Evolutionary conservation across 1,140 invertebrate genomes (phyloP).

Genomic region (Homalodisca vitripennis): DNA sequence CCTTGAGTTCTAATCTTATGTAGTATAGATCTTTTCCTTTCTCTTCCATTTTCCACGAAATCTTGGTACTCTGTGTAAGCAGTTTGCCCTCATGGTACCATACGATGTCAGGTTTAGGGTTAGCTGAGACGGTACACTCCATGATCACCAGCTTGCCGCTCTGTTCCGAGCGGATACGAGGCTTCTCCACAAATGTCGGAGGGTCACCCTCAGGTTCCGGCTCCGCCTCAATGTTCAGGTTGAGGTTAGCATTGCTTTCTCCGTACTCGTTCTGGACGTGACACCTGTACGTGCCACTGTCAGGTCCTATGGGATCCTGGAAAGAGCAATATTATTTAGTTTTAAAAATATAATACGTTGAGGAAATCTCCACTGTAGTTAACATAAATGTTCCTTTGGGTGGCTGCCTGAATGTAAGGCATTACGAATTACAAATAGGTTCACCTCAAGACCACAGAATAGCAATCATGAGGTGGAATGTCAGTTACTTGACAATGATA

Average conservation of each 20-base stretch:
- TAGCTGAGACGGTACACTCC: slow-evolving; percentile 94
- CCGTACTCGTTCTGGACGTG: slow-evolving; percentile 96
- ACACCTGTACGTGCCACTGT: slow-evolving; percentile 97
- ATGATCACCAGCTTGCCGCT: slow-evolving; percentile 95
- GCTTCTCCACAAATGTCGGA: slow-evolving; percentile 98
- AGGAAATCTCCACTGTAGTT: too few species aligned
- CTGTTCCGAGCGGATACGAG: slow-evolving; percentile 91
- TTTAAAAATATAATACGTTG: too few species aligned
- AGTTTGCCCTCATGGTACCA: slow-evolving; percentile 85
- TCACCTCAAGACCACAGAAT: too few species aligned
- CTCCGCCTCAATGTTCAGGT: slow-evolving; percentile 96
- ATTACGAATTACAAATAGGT: too few species aligned
- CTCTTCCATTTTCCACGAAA: slow-evolving; percentile 74
- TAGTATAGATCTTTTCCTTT: slow-evolving; percentile 80
- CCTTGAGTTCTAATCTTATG: slow-evolving; percentile 83
- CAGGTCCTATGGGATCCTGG: slow-evolving; percentile 89
- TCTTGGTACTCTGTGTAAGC: slow-evolving; percentile 76
- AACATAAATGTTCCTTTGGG: too few species aligned
- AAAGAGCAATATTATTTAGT: slow-evolving; percentile 45
- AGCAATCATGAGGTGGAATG: too few species aligned
- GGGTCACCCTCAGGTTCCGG: slow-evolving; percentile 90
- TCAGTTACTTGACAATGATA: too few species aligned
- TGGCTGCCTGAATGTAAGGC: too few species aligned
- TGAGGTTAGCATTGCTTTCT: slow-evolving; percentile 97
- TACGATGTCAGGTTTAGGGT: slow-evolving; percentile 89